Percentiles rank a stretch among this genome's conserved stretches.
phyloP scores from a whole-genome alignment of 2,797 vertebrate species.

The Macroramphosus scolopax region DNA sequence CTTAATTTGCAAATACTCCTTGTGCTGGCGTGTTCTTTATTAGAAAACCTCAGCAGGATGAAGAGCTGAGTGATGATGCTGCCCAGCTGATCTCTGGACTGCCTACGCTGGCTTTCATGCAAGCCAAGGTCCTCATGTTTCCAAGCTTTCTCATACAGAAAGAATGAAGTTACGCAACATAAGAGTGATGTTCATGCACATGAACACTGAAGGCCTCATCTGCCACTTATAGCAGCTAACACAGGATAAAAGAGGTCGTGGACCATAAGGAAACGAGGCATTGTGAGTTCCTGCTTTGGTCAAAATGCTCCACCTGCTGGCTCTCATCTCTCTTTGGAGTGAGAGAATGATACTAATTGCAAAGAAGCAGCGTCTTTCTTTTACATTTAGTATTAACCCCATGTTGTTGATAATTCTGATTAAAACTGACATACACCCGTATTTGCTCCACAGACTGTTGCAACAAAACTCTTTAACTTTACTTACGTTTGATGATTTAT shows the following conservation, averaged over 20 bases:
- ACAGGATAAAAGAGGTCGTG: too few species aligned
- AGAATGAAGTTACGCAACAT: conserved; percentile 67
- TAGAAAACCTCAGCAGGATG: conserved; percentile 83
- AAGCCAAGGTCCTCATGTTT: conserved; percentile 91
- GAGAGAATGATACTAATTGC: not conserved
- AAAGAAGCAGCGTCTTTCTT: not conserved
- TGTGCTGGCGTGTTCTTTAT: too few species aligned
- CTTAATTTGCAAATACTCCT: too few species aligned
- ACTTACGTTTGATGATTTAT: too few species aligned
- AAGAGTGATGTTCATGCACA: conserved; percentile 49
- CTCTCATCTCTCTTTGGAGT: not conserved
- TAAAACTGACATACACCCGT: not conserved
- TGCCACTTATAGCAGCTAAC: not conserved
- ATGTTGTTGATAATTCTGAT: conserved; percentile 1
- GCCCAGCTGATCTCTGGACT: conserved; percentile 81
- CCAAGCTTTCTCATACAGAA: conserved; percentile 81
- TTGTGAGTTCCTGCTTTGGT: conserved; percentile 7
- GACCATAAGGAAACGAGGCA: too few species aligned
- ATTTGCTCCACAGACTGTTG: not conserved
- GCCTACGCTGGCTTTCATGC: conserved; percentile 90
- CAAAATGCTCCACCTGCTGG: conserved; percentile 36
- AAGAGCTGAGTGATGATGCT: conserved; percentile 85
- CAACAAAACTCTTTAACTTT: too few species aligned
- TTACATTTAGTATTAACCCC: too few species aligned
- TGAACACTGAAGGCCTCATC: too few species aligned